Evolutionary conservation across 1,140 invertebrate genomes (phyloP).

Genomic region (Rhagoletis pomonella): DNA sequence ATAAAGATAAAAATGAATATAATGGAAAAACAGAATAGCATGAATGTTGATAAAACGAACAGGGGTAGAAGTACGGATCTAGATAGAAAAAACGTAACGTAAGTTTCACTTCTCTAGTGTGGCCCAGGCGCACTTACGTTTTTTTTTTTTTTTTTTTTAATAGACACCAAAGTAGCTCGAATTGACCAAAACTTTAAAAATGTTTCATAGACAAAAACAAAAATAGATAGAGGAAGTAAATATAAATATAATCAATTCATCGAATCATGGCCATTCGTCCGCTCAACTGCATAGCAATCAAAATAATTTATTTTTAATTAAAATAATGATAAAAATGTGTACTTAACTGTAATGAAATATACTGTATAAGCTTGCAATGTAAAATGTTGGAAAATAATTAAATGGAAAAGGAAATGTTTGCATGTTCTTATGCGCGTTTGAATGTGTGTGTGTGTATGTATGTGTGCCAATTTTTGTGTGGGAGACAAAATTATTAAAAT

Average conservation of each 20-base stretch:
- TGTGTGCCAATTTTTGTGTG: not conserved
- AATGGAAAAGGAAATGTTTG: not conserved
- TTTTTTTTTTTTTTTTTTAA: no score
- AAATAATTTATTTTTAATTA: constrained; percentile 39
- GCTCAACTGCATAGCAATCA: constrained; percentile 17
- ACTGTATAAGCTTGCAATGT: not conserved
- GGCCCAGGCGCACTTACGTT: no score
- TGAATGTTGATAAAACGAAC: no score
- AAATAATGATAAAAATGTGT: constrained; percentile 3
- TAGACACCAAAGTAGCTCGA: not conserved
- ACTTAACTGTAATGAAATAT: not conserved
- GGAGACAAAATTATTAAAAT: constrained; percentile 12
- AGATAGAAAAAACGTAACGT: no score
- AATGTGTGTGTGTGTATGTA: not conserved
- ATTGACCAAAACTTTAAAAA: not conserved
- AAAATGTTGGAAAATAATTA: constrained; percentile 27
- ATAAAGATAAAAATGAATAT: no score
- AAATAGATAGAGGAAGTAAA: not conserved
- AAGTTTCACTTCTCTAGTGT: no score
- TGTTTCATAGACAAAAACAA: not conserved
- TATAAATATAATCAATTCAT: not conserved
- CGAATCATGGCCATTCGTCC: not conserved
- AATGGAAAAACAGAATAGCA: no score
- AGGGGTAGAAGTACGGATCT: no score
- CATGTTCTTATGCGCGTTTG: no score